Conservation (phyloP, 1,140 invertebrate genomes). For the Cylas formicarius region DNA sequence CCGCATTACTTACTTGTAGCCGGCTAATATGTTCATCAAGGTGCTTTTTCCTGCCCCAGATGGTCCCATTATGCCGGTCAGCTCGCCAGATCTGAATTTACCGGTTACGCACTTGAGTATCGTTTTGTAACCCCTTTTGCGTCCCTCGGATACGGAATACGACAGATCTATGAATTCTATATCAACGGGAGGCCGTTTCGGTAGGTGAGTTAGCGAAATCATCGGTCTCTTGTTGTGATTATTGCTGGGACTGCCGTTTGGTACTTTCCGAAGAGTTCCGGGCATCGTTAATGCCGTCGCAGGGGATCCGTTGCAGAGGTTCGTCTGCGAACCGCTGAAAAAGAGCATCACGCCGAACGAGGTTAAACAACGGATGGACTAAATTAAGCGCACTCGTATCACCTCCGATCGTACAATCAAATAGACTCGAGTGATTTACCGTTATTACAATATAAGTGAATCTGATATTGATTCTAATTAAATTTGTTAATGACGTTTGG, state of each 20-base stretch:
- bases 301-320: constrained; percentile 61
- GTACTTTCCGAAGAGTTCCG: constrained; percentile 57
- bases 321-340: constrained; percentile 60
- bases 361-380: neutral
- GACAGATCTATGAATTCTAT: constrained; percentile 26
- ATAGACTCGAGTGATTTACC: too few species aligned
- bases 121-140: constrained; percentile 50
- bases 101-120: constrained; percentile 81
- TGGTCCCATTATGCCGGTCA: constrained; percentile 92
- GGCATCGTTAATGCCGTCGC: constrained; percentile 43
- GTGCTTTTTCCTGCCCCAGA: constrained; percentile 89
- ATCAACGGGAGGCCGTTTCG: constrained; percentile 78
- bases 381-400: neutral
- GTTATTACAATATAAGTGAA: too few species aligned
- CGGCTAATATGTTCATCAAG: constrained; percentile 77
- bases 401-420: too few species aligned
- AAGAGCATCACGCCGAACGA: neutral
- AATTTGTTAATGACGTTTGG: too few species aligned
- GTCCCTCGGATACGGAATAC: constrained; percentile 25
- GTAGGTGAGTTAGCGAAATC: constrained; percentile 67
- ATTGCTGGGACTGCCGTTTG: constrained; percentile 56
- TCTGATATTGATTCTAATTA: too few species aligned
- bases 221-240: constrained; percentile 32
- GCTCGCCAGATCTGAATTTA: constrained; percentile 72
- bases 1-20: constrained; percentile 76